These are phyloP conservation scores for Anhinga anhinga DNA, from an alignment of 2,113 vertebrate species.

Conservation along the genomic window DNA sequence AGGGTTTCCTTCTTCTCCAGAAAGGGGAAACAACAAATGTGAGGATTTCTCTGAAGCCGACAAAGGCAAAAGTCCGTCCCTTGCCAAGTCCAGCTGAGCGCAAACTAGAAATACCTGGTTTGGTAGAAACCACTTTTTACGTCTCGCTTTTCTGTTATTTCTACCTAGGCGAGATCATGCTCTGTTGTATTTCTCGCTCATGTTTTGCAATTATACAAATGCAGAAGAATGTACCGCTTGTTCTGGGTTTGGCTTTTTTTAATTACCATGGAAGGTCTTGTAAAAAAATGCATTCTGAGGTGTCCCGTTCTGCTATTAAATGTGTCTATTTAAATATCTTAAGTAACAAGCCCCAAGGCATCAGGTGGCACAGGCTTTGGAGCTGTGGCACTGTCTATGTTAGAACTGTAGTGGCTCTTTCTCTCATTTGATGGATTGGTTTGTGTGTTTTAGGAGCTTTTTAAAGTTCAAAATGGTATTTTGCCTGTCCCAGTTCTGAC, in stretches of 20 bases:
- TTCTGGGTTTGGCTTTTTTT: not conserved
- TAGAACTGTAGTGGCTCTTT: not conserved
- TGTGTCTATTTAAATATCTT: not conserved
- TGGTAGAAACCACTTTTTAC: not conserved
- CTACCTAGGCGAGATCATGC: fast-evolving
- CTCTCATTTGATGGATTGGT: not conserved
- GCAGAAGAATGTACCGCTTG: not conserved
- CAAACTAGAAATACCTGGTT: not conserved
- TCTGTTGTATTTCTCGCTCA: not conserved
- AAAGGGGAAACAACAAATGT: not conserved
- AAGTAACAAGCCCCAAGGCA: not conserved
- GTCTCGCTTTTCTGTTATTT: not conserved
- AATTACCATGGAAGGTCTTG: not conserved
- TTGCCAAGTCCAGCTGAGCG: not conserved
- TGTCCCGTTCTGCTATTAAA: not conserved
- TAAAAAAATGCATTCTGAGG: not conserved
- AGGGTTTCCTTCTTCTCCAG: not conserved
- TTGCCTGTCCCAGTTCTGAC: not conserved
- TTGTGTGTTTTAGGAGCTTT: not conserved
- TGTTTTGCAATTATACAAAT: not conserved
- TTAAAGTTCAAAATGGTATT: not conserved
- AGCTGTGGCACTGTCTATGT: not conserved
- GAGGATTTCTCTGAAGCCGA: not conserved
- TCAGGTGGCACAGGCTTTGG: not conserved
- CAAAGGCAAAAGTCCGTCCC: not conserved